Evolutionary conservation across 37 sponge, comb jelly and placozoan species (phyloP).

Genomic region (Chondrilla cf. caribensis): DNA sequence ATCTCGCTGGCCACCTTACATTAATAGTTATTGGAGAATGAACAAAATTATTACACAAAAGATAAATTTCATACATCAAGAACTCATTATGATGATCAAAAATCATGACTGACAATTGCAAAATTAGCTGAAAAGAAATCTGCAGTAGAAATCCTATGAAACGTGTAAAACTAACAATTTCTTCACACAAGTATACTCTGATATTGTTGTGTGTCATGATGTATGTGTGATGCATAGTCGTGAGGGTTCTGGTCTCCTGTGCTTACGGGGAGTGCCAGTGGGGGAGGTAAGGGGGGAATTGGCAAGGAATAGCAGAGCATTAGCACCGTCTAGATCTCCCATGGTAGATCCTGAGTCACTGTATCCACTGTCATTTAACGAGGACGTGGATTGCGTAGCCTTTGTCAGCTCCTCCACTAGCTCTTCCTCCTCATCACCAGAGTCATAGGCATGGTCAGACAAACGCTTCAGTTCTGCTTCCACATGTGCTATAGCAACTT

Average conservation of each 20-base stretch:
- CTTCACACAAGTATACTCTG: no score
- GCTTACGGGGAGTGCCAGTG: not conserved
- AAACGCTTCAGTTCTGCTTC: conserved; percentile 15
- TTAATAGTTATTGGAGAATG: no score
- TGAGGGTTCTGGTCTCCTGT: not conserved
- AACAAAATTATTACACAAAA: no score
- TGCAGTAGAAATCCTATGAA: no score
- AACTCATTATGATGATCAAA: no score
- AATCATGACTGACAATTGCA: no score
- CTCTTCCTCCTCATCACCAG: not conserved
- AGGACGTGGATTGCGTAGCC: not conserved
- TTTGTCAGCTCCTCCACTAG: not conserved
- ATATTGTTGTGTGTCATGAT: no score
- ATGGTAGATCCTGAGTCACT: conserved; percentile 17
- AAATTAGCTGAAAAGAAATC: no score
- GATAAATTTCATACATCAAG: no score
- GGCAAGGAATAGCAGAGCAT: conserved; percentile 20
- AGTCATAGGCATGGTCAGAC: conserved; percentile 7
- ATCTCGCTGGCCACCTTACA: no score
- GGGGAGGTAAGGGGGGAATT: not conserved
- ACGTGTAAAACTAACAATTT: no score
- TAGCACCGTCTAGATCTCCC: conserved; percentile 23
- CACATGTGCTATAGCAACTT: conserved; percentile 19
- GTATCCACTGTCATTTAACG: conserved; percentile 24
- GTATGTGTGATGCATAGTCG: no score